Percentiles rank a stretch among this genome's conserved stretches.
Conservation (phyloP, 1,140 invertebrate species). For the Euschistus heros region DNA sequence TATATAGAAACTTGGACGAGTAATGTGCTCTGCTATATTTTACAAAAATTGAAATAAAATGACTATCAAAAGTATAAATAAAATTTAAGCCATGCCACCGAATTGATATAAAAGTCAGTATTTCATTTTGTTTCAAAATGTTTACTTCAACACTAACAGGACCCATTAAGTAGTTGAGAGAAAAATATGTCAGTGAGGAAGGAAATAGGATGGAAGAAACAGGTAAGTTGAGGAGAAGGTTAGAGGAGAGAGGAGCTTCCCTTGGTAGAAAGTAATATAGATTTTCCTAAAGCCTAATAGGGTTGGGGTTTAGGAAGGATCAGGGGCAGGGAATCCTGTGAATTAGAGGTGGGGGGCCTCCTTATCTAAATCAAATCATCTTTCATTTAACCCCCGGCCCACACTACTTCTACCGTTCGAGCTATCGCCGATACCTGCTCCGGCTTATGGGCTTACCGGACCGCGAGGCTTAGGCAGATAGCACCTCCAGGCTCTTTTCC, state of each 20-base stretch:
- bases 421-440: background rate
- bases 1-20: too few relatives aligned
- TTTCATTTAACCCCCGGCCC: slow-evolving; percentile 6
- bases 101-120: too few relatives aligned
- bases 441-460: background rate
- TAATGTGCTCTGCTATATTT: too few relatives aligned
- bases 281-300: slow-evolving; percentile 16
- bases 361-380: slow-evolving; percentile 17
- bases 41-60: too few relatives aligned
- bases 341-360: slow-evolving; percentile 2
- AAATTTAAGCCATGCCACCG: too few relatives aligned
- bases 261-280: slow-evolving; percentile 13
- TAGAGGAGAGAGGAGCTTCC: background rate
- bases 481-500: background rate
- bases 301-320: slow-evolving; percentile 12
- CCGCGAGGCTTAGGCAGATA: background rate
- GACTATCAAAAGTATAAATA: too few relatives aligned
- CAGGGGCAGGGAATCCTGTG: background rate
- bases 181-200: too few relatives aligned
- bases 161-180: too few relatives aligned
- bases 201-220: too few relatives aligned
- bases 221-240: background rate
- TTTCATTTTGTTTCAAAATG: too few relatives aligned
- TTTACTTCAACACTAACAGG: too few relatives aligned
- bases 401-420: slow-evolving; percentile 5